These are phyloP conservation scores for Eriosoma lanigerum DNA, from an alignment of 1,140 invertebrate species.

Conservation along the genomic window DNA sequence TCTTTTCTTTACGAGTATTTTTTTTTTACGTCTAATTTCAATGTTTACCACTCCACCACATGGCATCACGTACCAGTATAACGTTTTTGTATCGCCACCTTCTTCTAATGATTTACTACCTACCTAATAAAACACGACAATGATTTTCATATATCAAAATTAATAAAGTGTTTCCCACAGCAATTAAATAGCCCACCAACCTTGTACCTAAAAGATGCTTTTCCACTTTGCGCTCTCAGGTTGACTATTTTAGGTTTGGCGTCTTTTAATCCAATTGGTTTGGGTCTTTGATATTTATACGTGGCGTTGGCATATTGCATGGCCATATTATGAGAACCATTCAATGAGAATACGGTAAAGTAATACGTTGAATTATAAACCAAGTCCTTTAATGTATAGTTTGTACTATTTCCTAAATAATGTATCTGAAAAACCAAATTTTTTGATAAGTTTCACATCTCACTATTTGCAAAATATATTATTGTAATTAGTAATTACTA, in stretches of 20 bases:
- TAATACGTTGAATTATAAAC: conserved; percentile 61
- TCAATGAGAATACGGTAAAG: conserved; percentile 60
- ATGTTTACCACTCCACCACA: conserved; percentile 59
- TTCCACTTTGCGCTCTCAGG: conserved; percentile 58
- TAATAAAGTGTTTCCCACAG: neutral
- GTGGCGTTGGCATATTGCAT: conserved; percentile 57
- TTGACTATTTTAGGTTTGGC: conserved; percentile 57
- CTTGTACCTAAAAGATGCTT: conserved; percentile 59
- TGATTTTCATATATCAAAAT: neutral
- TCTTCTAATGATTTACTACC: neutral
- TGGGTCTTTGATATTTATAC: conserved; percentile 53
- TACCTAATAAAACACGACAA: conserved; percentile 49
- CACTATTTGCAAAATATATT: too few species aligned
- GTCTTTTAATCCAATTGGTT: conserved; percentile 57
- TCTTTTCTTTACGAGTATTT: conserved; percentile 54
- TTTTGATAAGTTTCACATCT: too few species aligned
- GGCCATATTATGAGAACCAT: conserved; percentile 58
- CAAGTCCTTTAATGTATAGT: conserved; percentile 63
- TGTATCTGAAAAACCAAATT: conserved; percentile 57
- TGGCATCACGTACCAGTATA: conserved; percentile 59
- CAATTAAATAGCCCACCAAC: conserved; percentile 54
- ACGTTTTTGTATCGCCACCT: conserved; percentile 27
- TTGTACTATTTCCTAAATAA: conserved; percentile 62
- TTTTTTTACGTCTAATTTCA: conserved; percentile 54
- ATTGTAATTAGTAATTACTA: too few species aligned